Evolutionary conservation across 1,140 invertebrate genomes (phyloP).

Genomic region (Eriosoma lanigerum): DNA sequence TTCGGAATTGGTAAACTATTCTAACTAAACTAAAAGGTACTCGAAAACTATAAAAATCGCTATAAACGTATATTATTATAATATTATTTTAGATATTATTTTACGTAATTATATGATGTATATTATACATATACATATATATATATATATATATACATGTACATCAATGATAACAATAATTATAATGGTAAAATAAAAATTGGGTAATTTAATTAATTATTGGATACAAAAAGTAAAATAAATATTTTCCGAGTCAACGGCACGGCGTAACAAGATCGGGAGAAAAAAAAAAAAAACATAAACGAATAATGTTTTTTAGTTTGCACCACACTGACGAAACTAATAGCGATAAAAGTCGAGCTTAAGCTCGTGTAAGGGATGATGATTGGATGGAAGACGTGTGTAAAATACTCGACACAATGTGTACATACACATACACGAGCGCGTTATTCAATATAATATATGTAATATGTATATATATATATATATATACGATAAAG

Average conservation of each 20-base stretch:
- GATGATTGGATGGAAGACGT: not conserved
- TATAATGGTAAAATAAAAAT: no score
- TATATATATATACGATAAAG: not conserved
- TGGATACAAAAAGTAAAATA: not conserved
- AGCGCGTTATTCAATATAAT: not conserved
- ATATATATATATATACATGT: no score
- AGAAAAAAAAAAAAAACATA: constrained; percentile 1
- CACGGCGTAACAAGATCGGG: not conserved
- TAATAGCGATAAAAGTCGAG: constrained; percentile 45
- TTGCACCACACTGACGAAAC: not conserved
- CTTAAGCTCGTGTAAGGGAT: constrained; percentile 15
- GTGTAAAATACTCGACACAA: constrained; percentile 31
- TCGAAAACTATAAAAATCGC: no score
- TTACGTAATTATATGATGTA: no score
- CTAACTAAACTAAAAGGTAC: no score
- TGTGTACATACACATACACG: not conserved
- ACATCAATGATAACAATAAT: no score
- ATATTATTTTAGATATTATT: no score
- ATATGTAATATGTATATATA: not conserved
- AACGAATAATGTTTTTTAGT: not conserved
- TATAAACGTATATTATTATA: no score
- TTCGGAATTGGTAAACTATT: no score
- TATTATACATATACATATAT: no score
- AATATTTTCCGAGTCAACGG: constrained; percentile 27
- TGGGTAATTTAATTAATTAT: no score